Percentiles rank a stretch among this genome's conserved stretches.
phyloP scores from a whole-genome alignment of 2,888 invertebrate species.

The Eilema depressum region DNA sequence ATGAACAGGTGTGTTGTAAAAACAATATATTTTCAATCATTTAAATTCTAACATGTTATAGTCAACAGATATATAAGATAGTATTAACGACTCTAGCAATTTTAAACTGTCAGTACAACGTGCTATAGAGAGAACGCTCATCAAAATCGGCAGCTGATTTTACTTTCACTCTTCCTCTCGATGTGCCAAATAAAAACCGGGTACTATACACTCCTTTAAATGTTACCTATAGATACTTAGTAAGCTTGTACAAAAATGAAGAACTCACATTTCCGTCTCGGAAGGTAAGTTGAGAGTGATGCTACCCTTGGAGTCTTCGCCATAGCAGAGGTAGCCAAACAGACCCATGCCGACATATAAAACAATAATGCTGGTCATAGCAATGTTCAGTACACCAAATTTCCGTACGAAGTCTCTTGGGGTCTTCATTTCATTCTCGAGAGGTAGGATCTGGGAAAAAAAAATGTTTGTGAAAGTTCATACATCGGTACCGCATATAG shows the following conservation, averaged over 20 bases:
- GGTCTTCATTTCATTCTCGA: conserved; percentile 97
- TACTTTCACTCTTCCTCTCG: too few relatives aligned
- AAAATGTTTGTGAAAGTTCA: conserved; percentile 5
- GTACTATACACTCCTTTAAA: too few relatives aligned
- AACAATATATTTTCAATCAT: too few relatives aligned
- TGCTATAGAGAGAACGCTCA: too few relatives aligned
- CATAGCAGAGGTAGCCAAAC: conserved; percentile 96
- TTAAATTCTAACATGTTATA: background rate
- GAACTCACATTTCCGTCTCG: conserved; percentile 87
- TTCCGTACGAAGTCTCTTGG: conserved; percentile 93
- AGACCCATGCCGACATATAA: conserved; percentile 96
- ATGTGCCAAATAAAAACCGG: too few relatives aligned
- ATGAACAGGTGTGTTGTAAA: too few relatives aligned
- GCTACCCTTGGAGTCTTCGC: conserved; percentile 90
- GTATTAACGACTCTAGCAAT: too few relatives aligned
- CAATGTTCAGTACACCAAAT: conserved; percentile 94
- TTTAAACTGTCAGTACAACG: too few relatives aligned
- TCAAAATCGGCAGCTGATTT: too few relatives aligned
- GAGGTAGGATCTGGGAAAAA: conserved; percentile 91
- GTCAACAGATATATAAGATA: too few relatives aligned
- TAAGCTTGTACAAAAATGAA: background rate
- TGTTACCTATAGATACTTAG: too few relatives aligned
- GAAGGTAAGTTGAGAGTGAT: conserved; percentile 95
- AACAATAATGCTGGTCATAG: conserved; percentile 93
- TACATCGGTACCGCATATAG: background rate